Evolutionary conservation across 2,888 invertebrate genomes (phyloP).

Genomic region (Antitype chi): DNA sequence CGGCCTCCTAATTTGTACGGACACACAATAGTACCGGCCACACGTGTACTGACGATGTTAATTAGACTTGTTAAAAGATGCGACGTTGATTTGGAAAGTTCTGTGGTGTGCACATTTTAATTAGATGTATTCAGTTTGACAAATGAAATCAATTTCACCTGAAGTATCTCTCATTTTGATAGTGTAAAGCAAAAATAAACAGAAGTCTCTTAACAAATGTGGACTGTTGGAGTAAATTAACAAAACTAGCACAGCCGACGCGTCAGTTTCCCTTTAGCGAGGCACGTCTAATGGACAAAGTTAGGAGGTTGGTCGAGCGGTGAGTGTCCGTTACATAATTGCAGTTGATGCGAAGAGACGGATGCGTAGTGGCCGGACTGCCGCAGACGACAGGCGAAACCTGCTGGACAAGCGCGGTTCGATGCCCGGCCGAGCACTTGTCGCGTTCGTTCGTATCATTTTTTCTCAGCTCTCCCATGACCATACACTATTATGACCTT

Average conservation of each 20-base stretch:
- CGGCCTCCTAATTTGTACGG: constrained; percentile 66
- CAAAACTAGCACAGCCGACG: constrained; percentile 35
- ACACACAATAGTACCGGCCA: constrained; percentile 52
- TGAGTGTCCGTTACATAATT: constrained; percentile 80
- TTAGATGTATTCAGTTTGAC: constrained; percentile 16
- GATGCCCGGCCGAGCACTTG: constrained; percentile 82
- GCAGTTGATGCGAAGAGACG: constrained; percentile 77
- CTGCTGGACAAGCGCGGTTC: constrained; percentile 84
- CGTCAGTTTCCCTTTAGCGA: constrained; percentile 37
- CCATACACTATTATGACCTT: constrained; percentile 73
- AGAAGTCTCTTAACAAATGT: constrained; percentile 19
- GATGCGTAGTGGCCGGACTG: constrained; percentile 72
- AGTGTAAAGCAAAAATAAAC: background rate
- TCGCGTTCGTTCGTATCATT: constrained; percentile 70
- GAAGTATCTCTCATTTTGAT: background rate
- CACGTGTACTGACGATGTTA: constrained; percentile 25
- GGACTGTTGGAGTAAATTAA: constrained; percentile 20
- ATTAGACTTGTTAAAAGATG: constrained; percentile 30
- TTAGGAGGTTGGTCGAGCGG: constrained; percentile 66
- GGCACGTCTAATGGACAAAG: constrained; percentile 53
- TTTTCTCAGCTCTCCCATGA: constrained; percentile 72
- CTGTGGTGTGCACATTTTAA: constrained; percentile 14
- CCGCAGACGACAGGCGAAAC: constrained; percentile 75
- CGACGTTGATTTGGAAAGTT: constrained; percentile 54
- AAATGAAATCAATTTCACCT: constrained; percentile 1